phyloP scores from a whole-genome alignment of 2,888 invertebrate species.

The Lochmaea crataegi region DNA sequence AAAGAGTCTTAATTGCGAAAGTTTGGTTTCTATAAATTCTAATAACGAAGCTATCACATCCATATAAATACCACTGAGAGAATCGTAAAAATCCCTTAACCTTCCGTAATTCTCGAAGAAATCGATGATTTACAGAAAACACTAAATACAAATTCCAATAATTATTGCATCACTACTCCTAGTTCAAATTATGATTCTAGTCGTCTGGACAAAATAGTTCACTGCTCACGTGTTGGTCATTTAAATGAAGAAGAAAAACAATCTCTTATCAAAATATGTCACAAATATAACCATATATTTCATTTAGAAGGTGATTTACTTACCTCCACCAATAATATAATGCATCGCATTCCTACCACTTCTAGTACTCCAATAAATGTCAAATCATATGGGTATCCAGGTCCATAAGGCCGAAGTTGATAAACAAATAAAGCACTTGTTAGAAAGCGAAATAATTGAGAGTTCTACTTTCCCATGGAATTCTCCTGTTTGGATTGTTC shows the following conservation, averaged over 20 bases:
- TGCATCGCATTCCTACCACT: constrained; percentile 49
- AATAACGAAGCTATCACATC: constrained; percentile 22
- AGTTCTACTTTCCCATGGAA: constrained; percentile 49
- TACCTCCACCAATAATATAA: constrained; percentile 44
- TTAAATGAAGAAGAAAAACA: constrained; percentile 52
- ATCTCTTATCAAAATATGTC: constrained; percentile 46
- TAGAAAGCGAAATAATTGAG: constrained; percentile 50
- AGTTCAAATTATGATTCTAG: not conserved
- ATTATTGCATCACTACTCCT: not conserved
- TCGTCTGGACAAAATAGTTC: constrained; percentile 13
- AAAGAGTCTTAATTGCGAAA: constrained; percentile 39
- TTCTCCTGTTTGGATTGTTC: constrained; percentile 49
- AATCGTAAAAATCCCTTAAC: not conserved
- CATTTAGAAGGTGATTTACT: constrained; percentile 48
- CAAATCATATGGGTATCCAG: constrained; percentile 53
- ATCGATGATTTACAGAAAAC: not conserved
- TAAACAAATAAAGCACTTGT: constrained; percentile 50
- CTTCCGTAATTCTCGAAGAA: not conserved
- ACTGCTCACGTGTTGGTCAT: constrained; percentile 44
- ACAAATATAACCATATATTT: constrained; percentile 51
- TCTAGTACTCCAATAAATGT: constrained; percentile 45
- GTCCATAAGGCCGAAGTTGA: constrained; percentile 53
- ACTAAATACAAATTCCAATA: not conserved
- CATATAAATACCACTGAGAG: constrained; percentile 18
- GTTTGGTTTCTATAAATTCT: constrained; percentile 27